Conservation (phyloP, 2,797 vertebrate species). For the Bryconaethiops microstoma region DNA sequence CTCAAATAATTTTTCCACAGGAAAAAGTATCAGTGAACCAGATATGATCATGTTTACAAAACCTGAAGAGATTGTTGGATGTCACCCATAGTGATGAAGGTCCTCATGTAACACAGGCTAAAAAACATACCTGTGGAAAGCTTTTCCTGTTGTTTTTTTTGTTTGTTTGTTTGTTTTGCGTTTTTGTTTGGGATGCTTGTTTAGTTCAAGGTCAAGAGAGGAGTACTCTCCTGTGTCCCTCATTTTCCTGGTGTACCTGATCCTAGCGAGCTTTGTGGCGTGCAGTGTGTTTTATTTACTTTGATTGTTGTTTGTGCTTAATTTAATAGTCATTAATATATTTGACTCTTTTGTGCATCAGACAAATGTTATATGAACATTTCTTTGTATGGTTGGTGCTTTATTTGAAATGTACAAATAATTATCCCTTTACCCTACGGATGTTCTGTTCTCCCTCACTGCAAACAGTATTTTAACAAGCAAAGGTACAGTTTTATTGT, state of each 20-base stretch:
- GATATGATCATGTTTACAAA: constrained; percentile 40
- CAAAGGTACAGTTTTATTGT: constrained; percentile 99
- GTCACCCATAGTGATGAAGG: constrained; percentile 26
- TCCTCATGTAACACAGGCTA: neutral
- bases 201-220: constrained; percentile 31
- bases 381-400: constrained; percentile 84
- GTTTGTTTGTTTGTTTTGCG: constrained; percentile 1
- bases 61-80: constrained; percentile 33
- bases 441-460: constrained; percentile 71
- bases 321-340: constrained; percentile 89
- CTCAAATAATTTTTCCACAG: neutral
- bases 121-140: constrained; percentile 46
- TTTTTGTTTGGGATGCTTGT: neutral
- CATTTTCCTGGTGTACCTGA: constrained; percentile 58
- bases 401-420: constrained; percentile 80
- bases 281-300: constrained; percentile 76
- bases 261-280: constrained; percentile 75
- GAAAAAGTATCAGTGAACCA: neutral
- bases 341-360: constrained; percentile 80
- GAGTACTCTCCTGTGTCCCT: constrained; percentile 60
- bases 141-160: constrained; percentile 9
- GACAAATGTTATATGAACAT: constrained; percentile 74
- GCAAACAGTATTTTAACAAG: constrained; percentile 81
- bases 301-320: constrained; percentile 77
- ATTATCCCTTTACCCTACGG: constrained; percentile 78